Evolutionary conservation across 2,888 invertebrate genomes (phyloP).

Genomic region (Andrena marginata): DNA sequence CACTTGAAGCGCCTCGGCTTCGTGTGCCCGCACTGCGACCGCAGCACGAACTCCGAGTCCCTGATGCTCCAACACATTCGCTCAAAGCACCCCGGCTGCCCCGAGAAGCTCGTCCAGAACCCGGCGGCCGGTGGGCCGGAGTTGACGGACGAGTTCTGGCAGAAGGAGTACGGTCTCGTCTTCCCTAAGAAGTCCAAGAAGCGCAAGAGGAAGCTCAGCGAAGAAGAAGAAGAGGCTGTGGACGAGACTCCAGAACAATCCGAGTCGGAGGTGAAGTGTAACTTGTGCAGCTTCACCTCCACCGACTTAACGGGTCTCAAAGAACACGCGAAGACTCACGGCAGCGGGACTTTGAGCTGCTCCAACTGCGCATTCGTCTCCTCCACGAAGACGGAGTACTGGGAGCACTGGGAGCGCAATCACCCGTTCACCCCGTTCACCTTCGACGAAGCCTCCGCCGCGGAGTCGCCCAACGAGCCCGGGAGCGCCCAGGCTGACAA

Average conservation of each 20-base stretch:
- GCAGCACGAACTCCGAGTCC: conserved; percentile 77
- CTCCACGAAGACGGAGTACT: conserved; percentile 74
- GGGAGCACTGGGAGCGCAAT: conserved; percentile 79
- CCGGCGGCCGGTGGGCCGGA: conserved; percentile 70
- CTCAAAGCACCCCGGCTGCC: conserved; percentile 73
- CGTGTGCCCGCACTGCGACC: conserved; percentile 81
- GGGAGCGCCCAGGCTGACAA: conserved; percentile 12
- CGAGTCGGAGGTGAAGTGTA: conserved; percentile 64
- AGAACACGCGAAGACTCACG: conserved; percentile 78
- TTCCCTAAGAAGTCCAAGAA: conserved; percentile 61
- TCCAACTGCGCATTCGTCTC: conserved; percentile 79
- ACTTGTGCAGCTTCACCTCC: conserved; percentile 77
- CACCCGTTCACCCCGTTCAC: conserved; percentile 76
- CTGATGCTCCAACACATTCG: conserved; percentile 79
- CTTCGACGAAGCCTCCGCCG: conserved; percentile 54
- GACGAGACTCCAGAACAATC: conserved; percentile 32
- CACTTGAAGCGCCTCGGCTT: conserved; percentile 79
- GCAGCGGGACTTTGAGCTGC: conserved; percentile 75
- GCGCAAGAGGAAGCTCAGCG: conserved; percentile 68
- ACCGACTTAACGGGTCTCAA: conserved; percentile 75
- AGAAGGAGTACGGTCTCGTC: conserved; percentile 79
- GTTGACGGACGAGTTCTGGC: conserved; percentile 81
- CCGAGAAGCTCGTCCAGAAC: conserved; percentile 75
- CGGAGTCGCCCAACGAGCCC: conserved; percentile 32
- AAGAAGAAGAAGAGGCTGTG: not conserved